Evolutionary conservation across 2,113 vertebrate genomes (phyloP).

Genomic region (Mastomys coucha): DNA sequence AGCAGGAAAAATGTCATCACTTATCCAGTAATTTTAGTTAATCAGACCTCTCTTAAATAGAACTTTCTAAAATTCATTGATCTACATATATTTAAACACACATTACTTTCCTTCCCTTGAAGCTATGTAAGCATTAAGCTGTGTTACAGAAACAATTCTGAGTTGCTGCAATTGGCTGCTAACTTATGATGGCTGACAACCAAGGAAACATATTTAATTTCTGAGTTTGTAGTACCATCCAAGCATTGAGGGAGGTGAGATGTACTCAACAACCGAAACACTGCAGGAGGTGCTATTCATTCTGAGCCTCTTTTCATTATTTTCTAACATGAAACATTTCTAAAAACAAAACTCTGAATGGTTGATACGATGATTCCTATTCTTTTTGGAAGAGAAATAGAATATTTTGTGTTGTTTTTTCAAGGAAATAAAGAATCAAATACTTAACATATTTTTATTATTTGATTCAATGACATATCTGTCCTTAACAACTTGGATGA

Average conservation of each 20-base stretch:
- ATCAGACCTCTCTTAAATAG: slow-evolving; percentile 53
- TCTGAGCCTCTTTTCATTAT: background rate
- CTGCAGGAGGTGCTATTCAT: background rate
- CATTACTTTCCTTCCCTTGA: slow-evolving; percentile 1
- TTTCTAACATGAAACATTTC: slow-evolving; percentile 11
- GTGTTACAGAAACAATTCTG: background rate
- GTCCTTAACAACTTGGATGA: background rate
- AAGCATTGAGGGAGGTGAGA: background rate
- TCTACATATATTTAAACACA: background rate
- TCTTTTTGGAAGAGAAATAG: background rate
- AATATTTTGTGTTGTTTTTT: background rate
- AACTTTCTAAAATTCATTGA: slow-evolving; percentile 27
- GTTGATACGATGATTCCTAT: background rate
- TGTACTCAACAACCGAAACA: background rate
- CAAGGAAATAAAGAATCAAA: background rate
- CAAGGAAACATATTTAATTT: slow-evolving; percentile 47
- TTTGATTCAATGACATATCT: background rate
- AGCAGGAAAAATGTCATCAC: slow-evolving; percentile 19
- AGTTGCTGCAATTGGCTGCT: slow-evolving; percentile 6
- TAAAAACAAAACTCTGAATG: slow-evolving; percentile 41
- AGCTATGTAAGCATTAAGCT: background rate
- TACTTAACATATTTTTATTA: slow-evolving; percentile 41
- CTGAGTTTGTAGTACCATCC: background rate
- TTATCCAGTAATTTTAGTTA: slow-evolving; percentile 43
- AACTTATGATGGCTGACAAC: slow-evolving; percentile 11